phyloP scores from a whole-genome alignment of 2,113 vertebrate species.

The Ranitomeya variabilis region DNA sequence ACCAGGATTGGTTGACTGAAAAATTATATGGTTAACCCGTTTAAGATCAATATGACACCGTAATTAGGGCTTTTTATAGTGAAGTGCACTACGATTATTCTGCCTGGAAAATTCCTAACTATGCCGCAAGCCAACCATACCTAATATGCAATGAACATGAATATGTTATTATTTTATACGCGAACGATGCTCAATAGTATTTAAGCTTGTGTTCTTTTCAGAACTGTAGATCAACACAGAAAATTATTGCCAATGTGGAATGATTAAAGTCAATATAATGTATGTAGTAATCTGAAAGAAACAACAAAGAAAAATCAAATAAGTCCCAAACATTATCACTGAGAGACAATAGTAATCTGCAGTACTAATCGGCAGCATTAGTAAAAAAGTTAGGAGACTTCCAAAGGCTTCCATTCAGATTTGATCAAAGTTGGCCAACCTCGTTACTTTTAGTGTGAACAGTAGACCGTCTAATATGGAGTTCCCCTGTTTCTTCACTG shows the following conservation, averaged over 20 bases:
- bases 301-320: background rate
- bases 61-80: conserved; percentile 18
- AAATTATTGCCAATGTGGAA: background rate
- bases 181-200: background rate
- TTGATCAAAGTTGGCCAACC: no score
- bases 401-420: no score
- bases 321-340: no score
- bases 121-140: background rate
- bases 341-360: no score
- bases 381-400: no score
- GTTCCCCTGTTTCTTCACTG: no score
- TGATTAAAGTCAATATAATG: background rate
- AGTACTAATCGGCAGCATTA: no score
- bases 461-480: no score
- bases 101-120: background rate
- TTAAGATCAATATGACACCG: background rate
- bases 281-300: background rate
- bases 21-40: background rate
- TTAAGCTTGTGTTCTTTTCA: background rate
- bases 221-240: background rate
- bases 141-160: background rate
- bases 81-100: background rate
- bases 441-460: no score
- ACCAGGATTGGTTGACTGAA: background rate
- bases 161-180: background rate